Evolutionary conservation across 2,888 invertebrate species (phyloP).

Genomic region (Zaprionus bogoriensis): DNA sequence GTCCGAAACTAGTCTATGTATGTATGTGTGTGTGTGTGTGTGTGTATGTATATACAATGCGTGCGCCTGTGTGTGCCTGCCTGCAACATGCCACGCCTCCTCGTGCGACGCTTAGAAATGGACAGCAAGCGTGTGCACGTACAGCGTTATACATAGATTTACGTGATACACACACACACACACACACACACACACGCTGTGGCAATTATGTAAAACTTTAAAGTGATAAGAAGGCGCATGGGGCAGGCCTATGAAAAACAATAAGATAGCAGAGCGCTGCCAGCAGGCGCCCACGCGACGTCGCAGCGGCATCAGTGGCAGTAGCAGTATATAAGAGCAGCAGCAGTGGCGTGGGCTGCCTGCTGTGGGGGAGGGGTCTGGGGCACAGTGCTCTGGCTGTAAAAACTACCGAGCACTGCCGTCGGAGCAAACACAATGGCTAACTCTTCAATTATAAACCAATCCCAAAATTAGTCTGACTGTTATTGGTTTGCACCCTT

Average conservation of each 20-base stretch:
- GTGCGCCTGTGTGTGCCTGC: no score
- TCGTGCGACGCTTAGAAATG: constrained; percentile 53
- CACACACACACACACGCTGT: constrained; percentile 7
- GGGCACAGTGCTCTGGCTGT: background rate
- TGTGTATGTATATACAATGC: constrained; percentile 29
- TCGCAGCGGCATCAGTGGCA: constrained; percentile 16
- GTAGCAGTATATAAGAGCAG: constrained; percentile 37
- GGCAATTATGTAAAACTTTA: constrained; percentile 74
- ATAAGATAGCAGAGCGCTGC: constrained; percentile 52
- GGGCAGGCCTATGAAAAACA: constrained; percentile 66
- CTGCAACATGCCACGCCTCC: constrained; percentile 55
- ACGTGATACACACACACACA: background rate
- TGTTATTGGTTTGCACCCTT: constrained; percentile 80
- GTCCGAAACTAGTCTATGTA: constrained; percentile 32
- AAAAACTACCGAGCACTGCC: constrained; percentile 35
- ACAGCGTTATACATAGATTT: constrained; percentile 11
- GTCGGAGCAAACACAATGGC: constrained; percentile 64
- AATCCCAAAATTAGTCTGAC: constrained; percentile 81
- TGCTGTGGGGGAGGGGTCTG: no score
- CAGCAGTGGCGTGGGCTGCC: background rate
- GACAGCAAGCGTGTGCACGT: constrained; percentile 43
- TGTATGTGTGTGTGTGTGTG: constrained; percentile 11
- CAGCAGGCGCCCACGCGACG: background rate
- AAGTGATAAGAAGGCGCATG: constrained; percentile 66
- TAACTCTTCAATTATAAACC: constrained; percentile 81